Base-by-base conservation (phyloP, 2,797 vertebrate genomes). In the Falco biarmicus region DNA sequence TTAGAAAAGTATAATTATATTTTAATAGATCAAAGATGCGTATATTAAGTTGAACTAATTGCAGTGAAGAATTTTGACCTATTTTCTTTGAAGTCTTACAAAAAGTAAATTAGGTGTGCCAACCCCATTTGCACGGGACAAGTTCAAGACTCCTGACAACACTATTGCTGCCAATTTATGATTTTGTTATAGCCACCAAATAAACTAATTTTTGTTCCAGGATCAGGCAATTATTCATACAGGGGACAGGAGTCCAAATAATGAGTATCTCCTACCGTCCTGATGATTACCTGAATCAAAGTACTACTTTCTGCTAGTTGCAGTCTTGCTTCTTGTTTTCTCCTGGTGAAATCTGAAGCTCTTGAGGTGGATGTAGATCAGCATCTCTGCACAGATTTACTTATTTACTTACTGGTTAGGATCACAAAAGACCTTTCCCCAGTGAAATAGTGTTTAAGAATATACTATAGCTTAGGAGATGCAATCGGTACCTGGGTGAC, bases 61-160 rank as follows among this genome's bases (percentile, higher is more conserved):
- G 90, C 78, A 94, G 31, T 73, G 82, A 93, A 65, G 93, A 89
- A 87, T 94, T 95, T 84, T 87, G 78, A 93, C 84, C 61, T 73
- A 41, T 85, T 94, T 94, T 78, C 95, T 96, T 92, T 95, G 85
- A 95, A 93, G 90, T 57, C 53, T 59, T 71, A 64, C 75, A 84
- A 89, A 96, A 92, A 90, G 8, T 76, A 61, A 71, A 89, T 82
- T 16, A 61, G 21, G 32, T 9, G 25, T 81, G 87, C 50, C 88
- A 61, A 76, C 73, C 39, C 64, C 29, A 8, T 85, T 85, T 54
- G 34, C 26, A 87, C 60, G 83, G 74, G 80, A 90, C 59, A 50
- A n/a, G 56, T 80, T 89, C 54, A 51, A 81, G 79, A 32, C 34
- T 80, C 53, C 47, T 90, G 57, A 84, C 43, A 76, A 87, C 4